These are phyloP conservation scores for Epirrhoe tristata DNA, from an alignment of 2,888 invertebrate genomes.

Conservation along the genomic window DNA sequence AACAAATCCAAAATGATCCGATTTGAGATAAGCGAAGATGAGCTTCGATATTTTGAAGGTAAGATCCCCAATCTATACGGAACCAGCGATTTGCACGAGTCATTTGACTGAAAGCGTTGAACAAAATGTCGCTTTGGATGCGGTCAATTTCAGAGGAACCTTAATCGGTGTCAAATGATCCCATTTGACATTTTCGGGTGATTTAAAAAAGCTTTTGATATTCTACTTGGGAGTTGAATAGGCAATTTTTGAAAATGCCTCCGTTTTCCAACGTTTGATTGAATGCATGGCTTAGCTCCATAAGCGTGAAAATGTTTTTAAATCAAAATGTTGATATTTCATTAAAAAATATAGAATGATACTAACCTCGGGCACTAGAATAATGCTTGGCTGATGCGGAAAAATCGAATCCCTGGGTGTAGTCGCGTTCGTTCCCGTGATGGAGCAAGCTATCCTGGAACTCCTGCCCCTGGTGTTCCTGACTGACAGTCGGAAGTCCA, in stretches of 20 bases:
- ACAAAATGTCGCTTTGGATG: constrained; percentile 33
- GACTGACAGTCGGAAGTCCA: constrained; percentile 91
- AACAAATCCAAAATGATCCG: constrained; percentile 32
- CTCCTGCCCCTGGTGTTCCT: constrained; percentile 92
- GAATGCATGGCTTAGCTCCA: not conserved
- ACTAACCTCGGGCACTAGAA: constrained; percentile 91
- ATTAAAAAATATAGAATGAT: too few relatives aligned
- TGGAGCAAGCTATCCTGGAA: constrained; percentile 90
- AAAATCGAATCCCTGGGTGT: constrained; percentile 93
- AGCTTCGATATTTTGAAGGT: constrained; percentile 40
- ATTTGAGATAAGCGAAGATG: constrained; percentile 38
- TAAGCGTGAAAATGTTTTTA: too few relatives aligned
- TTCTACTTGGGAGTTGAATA: constrained; percentile 13
- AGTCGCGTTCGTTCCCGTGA: constrained; percentile 93
- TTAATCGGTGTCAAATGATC: constrained; percentile 36
- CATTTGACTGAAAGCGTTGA: constrained; percentile 43
- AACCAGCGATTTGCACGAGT: constrained; percentile 42
- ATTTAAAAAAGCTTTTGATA: constrained; percentile 27
- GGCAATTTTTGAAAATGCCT: constrained; percentile 9
- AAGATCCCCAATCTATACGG: constrained; percentile 42
- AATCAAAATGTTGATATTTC: too few relatives aligned
- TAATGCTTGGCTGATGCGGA: constrained; percentile 91
- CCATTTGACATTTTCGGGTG: constrained; percentile 25
- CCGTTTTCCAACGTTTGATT: constrained; percentile 1
- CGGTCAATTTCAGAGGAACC: constrained; percentile 38